These are phyloP conservation scores for cattle (Bos taurus) DNA, from an alignment of 2,113 vertebrate genomes.

Conservation along the genomic window ARS-UCD2.0 NC_037335.1:15837001-15837500, in stretches of 20 bases:
- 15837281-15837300: neutral
- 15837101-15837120: neutral
- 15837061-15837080: neutral
- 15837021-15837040: neutral
- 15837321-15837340: neutral
- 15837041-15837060: neutral
- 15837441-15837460: neutral
- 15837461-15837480: neutral
- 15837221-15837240: neutral
- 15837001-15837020: neutral
- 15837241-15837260: neutral
- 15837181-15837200: neutral
- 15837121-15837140: neutral
- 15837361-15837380: neutral
- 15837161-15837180: neutral
- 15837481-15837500: neutral
- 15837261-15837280: neutral
- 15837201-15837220: neutral
- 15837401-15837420: neutral
- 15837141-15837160: neutral
- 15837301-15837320: neutral
- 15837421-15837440: neutral
- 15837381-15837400: neutral
- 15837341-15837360: neutral
- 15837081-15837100: neutral